Conservation (phyloP, 2,113 vertebrate genomes). For the Merops nubicus region DNA sequence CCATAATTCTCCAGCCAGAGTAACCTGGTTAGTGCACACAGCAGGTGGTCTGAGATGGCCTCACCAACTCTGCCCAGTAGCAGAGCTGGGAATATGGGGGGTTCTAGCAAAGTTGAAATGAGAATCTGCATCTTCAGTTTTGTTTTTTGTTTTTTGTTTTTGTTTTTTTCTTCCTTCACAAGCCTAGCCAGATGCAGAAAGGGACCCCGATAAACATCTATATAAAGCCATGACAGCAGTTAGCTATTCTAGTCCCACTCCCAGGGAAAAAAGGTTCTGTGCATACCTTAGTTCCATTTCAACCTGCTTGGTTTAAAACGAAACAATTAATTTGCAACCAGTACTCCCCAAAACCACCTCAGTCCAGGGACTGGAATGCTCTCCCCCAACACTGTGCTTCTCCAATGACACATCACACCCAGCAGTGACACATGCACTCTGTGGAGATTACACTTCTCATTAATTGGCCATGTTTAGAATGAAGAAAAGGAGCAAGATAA, state of each 20-base stretch:
- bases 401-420: background rate
- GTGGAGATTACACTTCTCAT: background rate
- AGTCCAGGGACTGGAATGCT: background rate
- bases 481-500: conserved; percentile 32
- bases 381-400: background rate
- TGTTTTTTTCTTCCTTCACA: background rate
- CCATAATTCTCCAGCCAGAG: background rate
- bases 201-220: background rate
- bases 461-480: conserved; percentile 1
- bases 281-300: background rate
- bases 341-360: background rate
- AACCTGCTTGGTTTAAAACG: background rate
- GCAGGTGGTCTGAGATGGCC: background rate
- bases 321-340: background rate
- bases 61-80: background rate
- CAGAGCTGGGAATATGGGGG: background rate
- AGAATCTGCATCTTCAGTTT: no score
- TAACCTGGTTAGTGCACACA: background rate
- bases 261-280: background rate
- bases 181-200: background rate
- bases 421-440: background rate
- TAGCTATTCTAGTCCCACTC: background rate
- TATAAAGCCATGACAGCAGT: background rate
- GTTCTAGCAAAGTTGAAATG: background rate
- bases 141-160: background rate